Evolutionary conservation across 2,888 invertebrate species (phyloP).

Genomic region (Marronus borbonicus): DNA sequence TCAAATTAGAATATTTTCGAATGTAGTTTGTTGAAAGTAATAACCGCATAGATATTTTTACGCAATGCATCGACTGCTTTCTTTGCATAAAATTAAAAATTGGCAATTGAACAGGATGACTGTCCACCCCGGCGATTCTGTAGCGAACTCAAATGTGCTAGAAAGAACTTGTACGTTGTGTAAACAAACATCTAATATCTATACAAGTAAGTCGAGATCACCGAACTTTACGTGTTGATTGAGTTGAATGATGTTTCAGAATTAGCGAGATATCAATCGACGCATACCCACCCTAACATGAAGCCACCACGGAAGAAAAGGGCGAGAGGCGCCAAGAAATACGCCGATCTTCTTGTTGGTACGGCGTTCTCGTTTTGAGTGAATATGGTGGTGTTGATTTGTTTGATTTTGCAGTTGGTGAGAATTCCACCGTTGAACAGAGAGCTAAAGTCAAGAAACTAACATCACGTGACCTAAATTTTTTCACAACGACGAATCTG

Average conservation of each 20-base stretch:
- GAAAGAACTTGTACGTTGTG: conserved; percentile 64
- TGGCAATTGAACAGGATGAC: conserved; percentile 61
- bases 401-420: conserved; percentile 73
- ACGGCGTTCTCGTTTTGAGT: conserved; percentile 40
- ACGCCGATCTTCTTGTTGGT: conserved; percentile 61
- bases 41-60: conserved; percentile 43
- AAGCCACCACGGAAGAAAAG: conserved; percentile 59
- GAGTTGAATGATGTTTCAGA: conserved; percentile 50
- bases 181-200: conserved; percentile 62
- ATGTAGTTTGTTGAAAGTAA: conserved; percentile 53
- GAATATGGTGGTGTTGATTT: conserved; percentile 1
- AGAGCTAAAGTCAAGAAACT: conserved; percentile 80
- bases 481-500: conserved; percentile 75
- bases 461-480: conserved; percentile 78
- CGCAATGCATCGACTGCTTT: conserved; percentile 63
- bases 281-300: conserved; percentile 61
- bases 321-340: conserved; percentile 57
- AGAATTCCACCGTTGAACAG: conserved; percentile 76
- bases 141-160: conserved; percentile 48
- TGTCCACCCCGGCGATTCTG: conserved; percentile 50
- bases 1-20: conserved; percentile 9
- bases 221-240: neutral
- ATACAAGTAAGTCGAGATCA: conserved; percentile 56
- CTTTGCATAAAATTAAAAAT: conserved; percentile 59
- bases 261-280: conserved; percentile 60